Evolutionary conservation across 2,888 invertebrate genomes (phyloP), one percentile per base, ranked within the genome.

Genomic region (Prosapia bicincta): DNA sequence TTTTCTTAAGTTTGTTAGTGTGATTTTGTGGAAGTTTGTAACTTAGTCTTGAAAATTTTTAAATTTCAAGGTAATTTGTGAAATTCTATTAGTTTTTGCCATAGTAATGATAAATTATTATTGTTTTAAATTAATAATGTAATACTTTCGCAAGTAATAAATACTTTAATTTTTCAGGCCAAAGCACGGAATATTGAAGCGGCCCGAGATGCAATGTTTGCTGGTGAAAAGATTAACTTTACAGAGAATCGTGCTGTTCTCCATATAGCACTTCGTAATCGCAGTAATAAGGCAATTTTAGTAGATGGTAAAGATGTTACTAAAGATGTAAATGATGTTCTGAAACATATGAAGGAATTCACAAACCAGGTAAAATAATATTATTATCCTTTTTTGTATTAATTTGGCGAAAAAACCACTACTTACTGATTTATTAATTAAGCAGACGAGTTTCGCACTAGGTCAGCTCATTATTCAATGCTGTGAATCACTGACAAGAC

Each of bases 161-260:
- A 24, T n/a, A 7, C 20, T 65, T 76, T 77, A 71, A 73, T 43
- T 75, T 80, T 82, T 32, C 80, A 91, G 90, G 91, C 90, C 5
- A 86, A 86, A 81, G 91, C 90, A 66, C 89, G 98, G 15, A 91
- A 93, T 81, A 92, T 99, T 32, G 94, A 93, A 83, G 88, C 91
- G 81, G 94, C 95, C 28, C 89, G 98, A 79, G 91, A 95, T 86
- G 94, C 93, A 26, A 98, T 99, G 98, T 99, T 92, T 83, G 82
- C 82, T 69, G 99, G 98, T n/a, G 89, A 94, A 82, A 96, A 95
- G 85, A 99, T 99, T 79, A 99, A 99, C 87, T 96, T 97, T 83
- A 99, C 99, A 0, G 99, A 99, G 85, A 91, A 95, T 83, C 90
- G 99, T 74, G 95, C 99, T 20, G 99, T 99, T 0, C 87, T 99